Conservation (phyloP, 2,888 invertebrate species). For the Anorthoa munda region DNA sequence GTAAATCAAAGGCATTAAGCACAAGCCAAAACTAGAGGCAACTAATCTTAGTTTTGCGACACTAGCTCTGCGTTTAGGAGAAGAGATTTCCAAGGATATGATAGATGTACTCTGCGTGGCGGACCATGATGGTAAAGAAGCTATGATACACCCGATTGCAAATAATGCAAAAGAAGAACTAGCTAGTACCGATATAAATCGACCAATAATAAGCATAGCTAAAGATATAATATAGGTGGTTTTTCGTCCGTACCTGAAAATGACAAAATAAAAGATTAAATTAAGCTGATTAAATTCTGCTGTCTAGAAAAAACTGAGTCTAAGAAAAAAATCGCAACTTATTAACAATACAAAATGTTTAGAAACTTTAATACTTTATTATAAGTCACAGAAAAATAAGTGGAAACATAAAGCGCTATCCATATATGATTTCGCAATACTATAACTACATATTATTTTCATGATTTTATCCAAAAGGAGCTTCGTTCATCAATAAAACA, state of each 20-base stretch:
- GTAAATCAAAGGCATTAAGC: slow-evolving; percentile 77
- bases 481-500: background rate
- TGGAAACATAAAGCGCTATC: background rate
- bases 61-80: slow-evolving; percentile 73
- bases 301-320: background rate
- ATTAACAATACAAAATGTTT: background rate
- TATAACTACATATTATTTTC: background rate
- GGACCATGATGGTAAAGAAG: slow-evolving; percentile 79
- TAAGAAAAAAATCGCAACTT: background rate
- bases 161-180: slow-evolving; percentile 75
- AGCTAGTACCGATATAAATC: slow-evolving; percentile 74
- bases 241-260: slow-evolving; percentile 81
- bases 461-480: background rate
- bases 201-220: slow-evolving; percentile 75
- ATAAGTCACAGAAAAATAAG: too few species aligned
- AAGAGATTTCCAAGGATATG: slow-evolving; percentile 81
- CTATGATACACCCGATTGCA: slow-evolving; percentile 75
- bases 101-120: slow-evolving; percentile 75
- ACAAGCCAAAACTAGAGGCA: slow-evolving; percentile 74
- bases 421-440: background rate
- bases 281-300: background rate
- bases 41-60: slow-evolving; percentile 74
- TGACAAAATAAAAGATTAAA: slow-evolving; percentile 18
- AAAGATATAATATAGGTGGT: slow-evolving; percentile 76
- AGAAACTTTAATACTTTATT: too few species aligned